These are phyloP conservation scores for Spondyliosoma cantharus DNA, from an alignment of 2,797 vertebrate genomes.

Conservation along the genomic window DNA sequence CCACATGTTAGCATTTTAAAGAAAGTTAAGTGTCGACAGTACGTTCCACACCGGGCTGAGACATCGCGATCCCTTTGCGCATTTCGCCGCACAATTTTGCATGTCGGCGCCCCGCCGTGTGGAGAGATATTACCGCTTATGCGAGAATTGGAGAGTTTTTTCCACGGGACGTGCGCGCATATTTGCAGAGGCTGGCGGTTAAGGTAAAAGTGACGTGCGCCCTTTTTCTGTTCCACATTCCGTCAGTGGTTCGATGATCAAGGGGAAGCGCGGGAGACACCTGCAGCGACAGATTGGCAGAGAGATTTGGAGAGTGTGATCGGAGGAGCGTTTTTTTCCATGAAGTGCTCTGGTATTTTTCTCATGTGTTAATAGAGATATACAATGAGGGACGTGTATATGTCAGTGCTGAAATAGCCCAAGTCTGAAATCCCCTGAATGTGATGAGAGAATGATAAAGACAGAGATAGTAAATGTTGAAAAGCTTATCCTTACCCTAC, in stretches of 20 bases:
- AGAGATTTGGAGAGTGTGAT: neutral
- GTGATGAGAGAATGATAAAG: neutral
- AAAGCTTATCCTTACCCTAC: neutral
- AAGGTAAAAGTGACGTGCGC: neutral
- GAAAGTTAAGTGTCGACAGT: slow-evolving; percentile 29
- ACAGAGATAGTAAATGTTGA: neutral
- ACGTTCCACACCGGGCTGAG: neutral
- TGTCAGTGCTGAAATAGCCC: fast-evolving
- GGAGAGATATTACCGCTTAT: neutral
- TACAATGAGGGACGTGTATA: neutral
- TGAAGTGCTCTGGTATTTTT: neutral
- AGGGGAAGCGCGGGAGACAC: slow-evolving; percentile 25
- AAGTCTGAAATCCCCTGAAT: neutral
- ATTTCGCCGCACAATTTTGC: slow-evolving; percentile 14
- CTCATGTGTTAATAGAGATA: neutral
- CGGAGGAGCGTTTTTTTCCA: neutral
- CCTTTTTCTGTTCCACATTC: neutral
- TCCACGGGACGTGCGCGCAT: neutral
- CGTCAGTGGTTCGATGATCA: neutral
- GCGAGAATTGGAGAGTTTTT: neutral
- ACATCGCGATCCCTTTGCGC: slow-evolving; percentile 28
- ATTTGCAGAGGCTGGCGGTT: neutral
- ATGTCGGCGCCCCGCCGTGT: neutral
- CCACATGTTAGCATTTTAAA: neutral
- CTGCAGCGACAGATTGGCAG: slow-evolving; percentile 20